Percentiles rank a stretch among this genome's conserved stretches.
These are phyloP conservation scores for Caenorhabditis briggsae DNA, from an alignment of 1,140 invertebrate species.

Conservation along the genomic window DNA sequence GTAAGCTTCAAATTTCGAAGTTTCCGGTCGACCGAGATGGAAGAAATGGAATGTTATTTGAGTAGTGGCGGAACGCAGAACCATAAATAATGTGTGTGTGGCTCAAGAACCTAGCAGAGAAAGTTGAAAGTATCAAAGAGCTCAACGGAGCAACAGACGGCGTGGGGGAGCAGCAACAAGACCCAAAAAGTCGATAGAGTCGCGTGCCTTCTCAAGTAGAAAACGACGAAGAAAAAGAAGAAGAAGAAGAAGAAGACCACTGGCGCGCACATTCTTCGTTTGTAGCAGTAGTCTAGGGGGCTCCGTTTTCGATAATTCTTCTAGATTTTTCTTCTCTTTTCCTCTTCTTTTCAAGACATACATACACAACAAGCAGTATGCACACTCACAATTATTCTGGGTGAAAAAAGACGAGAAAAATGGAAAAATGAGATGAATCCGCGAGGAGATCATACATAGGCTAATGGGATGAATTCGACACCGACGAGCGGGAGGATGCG, in stretches of 20 bases:
- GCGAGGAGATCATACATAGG: neutral
- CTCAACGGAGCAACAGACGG: neutral
- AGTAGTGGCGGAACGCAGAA: neutral
- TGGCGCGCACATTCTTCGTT: conserved; percentile 43
- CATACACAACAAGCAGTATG: neutral
- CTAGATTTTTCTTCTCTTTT: conserved; percentile 42
- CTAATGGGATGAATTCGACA: conserved; percentile 35
- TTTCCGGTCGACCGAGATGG: neutral
- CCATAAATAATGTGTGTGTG: conserved; percentile 18
- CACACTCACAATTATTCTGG: conserved; percentile 44
- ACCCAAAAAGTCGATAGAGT: conserved; percentile 43
- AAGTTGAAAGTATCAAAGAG: conserved; percentile 27
- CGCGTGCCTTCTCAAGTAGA: conserved; percentile 52
- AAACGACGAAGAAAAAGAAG: neutral
- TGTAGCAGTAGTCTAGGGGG: conserved; percentile 1
- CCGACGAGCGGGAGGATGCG: neutral
- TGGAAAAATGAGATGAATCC: conserved; percentile 31
- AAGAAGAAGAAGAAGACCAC: conserved; percentile 16
- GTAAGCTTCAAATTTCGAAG: neutral
- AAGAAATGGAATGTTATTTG: conserved; percentile 17
- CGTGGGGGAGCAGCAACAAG: neutral
- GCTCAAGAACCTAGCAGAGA: neutral
- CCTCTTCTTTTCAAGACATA: neutral
- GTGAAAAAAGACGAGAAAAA: conserved; percentile 27
- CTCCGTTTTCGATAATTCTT: conserved; percentile 44